Percentiles rank a stretch among this genome's conserved stretches.
phyloP scores from a whole-genome alignment of 2,888 invertebrate genomes.

The Cheiracanthium punctorium region DNA sequence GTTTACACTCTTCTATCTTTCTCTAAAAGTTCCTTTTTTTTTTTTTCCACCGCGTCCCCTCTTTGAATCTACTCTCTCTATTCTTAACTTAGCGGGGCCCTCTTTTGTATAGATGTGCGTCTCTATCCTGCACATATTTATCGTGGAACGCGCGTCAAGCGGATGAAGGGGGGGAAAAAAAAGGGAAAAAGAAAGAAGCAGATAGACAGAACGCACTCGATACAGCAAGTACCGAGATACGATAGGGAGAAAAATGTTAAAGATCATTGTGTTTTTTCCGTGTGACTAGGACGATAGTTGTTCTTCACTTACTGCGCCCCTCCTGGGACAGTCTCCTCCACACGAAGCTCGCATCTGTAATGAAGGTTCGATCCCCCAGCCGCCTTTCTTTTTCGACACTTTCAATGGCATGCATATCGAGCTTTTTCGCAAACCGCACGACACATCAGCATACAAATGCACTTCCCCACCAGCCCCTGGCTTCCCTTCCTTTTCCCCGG shows the following conservation, averaged over 20 bases:
- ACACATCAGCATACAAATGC: constrained; percentile 70
- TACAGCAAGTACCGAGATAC: constrained; percentile 49
- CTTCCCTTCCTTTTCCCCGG: background rate
- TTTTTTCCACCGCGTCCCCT: constrained; percentile 31
- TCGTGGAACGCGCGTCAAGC: constrained; percentile 57
- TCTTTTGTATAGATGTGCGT: constrained; percentile 61
- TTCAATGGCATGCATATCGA: constrained; percentile 70
- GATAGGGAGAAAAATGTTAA: constrained; percentile 69
- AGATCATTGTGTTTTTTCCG: constrained; percentile 71
- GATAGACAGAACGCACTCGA: constrained; percentile 54
- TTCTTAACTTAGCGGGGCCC: constrained; percentile 43
- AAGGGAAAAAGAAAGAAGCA: constrained; percentile 16
- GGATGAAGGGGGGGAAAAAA: constrained; percentile 18
- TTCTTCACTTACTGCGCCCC: constrained; percentile 63
- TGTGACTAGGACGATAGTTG: constrained; percentile 67
- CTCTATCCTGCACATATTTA: constrained; percentile 62
- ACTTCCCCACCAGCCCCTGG: constrained; percentile 18
- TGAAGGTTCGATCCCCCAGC: constrained; percentile 66
- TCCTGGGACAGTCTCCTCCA: constrained; percentile 37
- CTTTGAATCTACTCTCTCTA: constrained; percentile 22
- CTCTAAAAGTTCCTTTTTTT: constrained; percentile 46
- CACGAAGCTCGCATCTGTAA: constrained; percentile 66
- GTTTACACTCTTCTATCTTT: constrained; percentile 67
- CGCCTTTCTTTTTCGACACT: constrained; percentile 68
- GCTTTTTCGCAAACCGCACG: constrained; percentile 63